Percentiles rank a stretch among this genome's conserved stretches.
Conservation (phyloP, 2,888 invertebrate species). For the Zygothrica quintamaculata region DNA sequence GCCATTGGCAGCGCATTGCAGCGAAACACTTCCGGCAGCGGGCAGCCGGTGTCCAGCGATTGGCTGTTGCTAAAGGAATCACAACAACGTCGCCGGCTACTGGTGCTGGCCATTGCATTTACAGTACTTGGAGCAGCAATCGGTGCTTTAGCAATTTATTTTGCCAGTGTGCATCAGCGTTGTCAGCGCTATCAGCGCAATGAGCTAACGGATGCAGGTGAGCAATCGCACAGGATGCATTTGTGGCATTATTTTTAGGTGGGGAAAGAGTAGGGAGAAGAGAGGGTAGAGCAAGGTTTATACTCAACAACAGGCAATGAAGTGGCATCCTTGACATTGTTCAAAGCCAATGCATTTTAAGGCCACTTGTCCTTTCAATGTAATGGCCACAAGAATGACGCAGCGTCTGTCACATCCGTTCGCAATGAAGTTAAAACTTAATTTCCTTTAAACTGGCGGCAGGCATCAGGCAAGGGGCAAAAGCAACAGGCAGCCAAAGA, state of each 20-base stretch:
- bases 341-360: constrained; percentile 20
- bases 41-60: constrained; percentile 59
- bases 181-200: constrained; percentile 54
- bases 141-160: constrained; percentile 84
- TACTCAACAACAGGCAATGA: constrained; percentile 45
- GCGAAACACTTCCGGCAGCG: constrained; percentile 39
- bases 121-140: constrained; percentile 84
- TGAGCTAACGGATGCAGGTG: constrained; percentile 50
- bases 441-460: too few species aligned
- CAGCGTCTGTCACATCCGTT: constrained; percentile 13
- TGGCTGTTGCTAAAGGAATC: constrained; percentile 87
- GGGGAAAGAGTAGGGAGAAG: too few species aligned
- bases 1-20: constrained; percentile 67
- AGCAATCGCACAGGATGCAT: constrained; percentile 26
- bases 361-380: too few species aligned
- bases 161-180: constrained; percentile 78
- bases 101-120: constrained; percentile 83
- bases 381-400: too few species aligned
- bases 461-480: background rate
- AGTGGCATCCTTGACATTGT: constrained; percentile 14
- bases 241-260: too few species aligned
- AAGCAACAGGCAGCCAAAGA: constrained; percentile 34
- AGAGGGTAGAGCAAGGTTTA: too few species aligned
- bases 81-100: constrained; percentile 87
- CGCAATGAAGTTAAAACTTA: constrained; percentile 44